Evolutionary conservation across 37 sponge, comb jelly and placozoan species (phyloP), one percentile per base, ranked within the genome.

Genomic region (Ianthella basta): DNA sequence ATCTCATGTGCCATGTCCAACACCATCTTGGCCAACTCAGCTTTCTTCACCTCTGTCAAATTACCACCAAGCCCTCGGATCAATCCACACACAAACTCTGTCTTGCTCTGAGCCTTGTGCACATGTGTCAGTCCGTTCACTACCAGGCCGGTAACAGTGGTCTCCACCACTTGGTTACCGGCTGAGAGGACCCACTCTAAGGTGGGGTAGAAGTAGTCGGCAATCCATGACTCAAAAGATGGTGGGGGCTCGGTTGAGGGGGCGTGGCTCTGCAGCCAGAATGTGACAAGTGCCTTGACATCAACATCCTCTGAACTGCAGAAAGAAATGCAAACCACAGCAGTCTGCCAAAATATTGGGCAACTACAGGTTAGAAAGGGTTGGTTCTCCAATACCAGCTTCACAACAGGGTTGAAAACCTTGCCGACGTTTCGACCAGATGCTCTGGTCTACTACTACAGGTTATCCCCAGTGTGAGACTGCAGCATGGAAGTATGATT

Each of bases 111-210:
- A 53, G 83, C 90, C 1, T 83, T 86, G 72, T 56, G 72, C 56
- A 99, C 63, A 34, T 99, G 99, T 20, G 97, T 95, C 32, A 99
- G 91, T 24, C 99, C 99, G 84, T 97, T 99, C 86, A 88, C 84
- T 33, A 92, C 90, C 72, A 95, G 70, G 38, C 97, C 99, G 60
- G 95, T 88, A 25, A 83, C 27, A 41, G 94, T 99, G 15, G 94
- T 92, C 4, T 97, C 89, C 13, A 97, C 87, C 13, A 95, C 88
- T 59, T 83, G 85, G 39, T 92, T 89, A n/a, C 60, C 72, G 21
- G 79, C 39, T 35, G 82, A 44, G 63, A 89, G 65, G n/a, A 94
- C 96, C 93, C 95, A 96, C 37, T 92, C 88, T 32, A 99, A 88
- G 30, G 91, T 90, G 0, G 61, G 77, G 89, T 97, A 93, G 92